Conservation (phyloP, 2,797 vertebrate species). For the Premnoplex brunnescens region DNA sequence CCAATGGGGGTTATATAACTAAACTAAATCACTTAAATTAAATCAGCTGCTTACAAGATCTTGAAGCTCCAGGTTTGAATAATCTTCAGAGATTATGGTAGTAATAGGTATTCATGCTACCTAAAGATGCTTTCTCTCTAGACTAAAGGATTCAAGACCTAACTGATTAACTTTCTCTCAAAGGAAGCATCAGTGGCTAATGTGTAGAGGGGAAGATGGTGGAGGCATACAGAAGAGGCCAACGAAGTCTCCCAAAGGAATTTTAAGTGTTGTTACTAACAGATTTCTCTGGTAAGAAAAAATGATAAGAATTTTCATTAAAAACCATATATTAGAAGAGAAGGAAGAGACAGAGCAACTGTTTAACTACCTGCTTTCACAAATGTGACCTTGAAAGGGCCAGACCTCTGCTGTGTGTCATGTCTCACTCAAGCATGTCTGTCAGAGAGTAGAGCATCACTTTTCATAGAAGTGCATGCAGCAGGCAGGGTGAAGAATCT, state of each 20-base stretch:
- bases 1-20: not conserved
- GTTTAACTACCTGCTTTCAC: slow-evolving; percentile 51
- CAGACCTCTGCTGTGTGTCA: not conserved
- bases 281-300: not conserved
- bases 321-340: slow-evolving; percentile 24
- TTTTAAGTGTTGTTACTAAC: slow-evolving; percentile 55
- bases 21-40: not conserved
- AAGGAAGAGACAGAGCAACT: not conserved
- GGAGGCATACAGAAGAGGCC: not conserved
- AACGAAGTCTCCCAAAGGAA: slow-evolving; percentile 38
- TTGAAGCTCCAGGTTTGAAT: not conserved
- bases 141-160: not conserved
- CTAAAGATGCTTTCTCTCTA: not conserved
- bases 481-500: slow-evolving; percentile 32
- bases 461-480: not conserved
- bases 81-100: not conserved
- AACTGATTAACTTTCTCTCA: not conserved
- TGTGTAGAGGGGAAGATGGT: not conserved
- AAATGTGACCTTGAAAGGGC: slow-evolving; percentile 2
- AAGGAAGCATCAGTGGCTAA: not conserved
- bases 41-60: not conserved
- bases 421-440: not conserved
- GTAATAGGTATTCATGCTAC: not conserved
- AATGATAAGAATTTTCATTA: too few relatives aligned
- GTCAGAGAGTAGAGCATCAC: slow-evolving; percentile 6